phyloP scores from a whole-genome alignment of 2,888 invertebrate species.

The Pteria penguin region DNA sequence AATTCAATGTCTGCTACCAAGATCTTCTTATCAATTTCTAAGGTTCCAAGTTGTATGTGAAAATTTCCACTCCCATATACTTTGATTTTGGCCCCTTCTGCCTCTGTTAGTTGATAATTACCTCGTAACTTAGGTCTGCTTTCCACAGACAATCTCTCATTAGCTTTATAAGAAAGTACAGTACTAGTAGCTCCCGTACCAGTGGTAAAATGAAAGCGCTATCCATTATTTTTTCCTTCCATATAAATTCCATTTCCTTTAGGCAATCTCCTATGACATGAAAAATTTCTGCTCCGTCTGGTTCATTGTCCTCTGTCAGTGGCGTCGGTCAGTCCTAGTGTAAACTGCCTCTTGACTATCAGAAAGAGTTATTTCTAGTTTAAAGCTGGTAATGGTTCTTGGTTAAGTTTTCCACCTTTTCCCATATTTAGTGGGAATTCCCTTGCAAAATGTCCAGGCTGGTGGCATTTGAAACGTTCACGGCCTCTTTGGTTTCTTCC shows the following conservation, averaged over 20 bases:
- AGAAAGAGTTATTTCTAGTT: conserved; percentile 17
- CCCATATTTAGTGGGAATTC: conserved; percentile 5
- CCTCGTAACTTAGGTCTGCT: conserved; percentile 11
- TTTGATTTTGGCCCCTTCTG: conserved; percentile 5
- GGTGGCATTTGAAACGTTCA: not conserved
- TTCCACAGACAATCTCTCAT: conserved; percentile 7
- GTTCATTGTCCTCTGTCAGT: not conserved
- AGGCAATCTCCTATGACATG: not conserved
- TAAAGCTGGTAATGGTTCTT: conserved; percentile 2
- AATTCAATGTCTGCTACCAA: conserved; percentile 30
- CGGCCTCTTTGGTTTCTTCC: not conserved
- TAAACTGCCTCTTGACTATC: conserved; percentile 14
- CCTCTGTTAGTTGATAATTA: conserved; percentile 14
- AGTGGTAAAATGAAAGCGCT: not conserved
- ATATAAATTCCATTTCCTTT: conserved; percentile 18
- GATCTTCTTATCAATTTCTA: not conserved
- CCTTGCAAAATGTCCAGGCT: conserved; percentile 8
- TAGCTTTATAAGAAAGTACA: conserved; percentile 6
- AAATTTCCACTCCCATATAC: conserved; percentile 15
- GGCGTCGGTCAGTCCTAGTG: not conserved
- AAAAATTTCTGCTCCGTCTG: too few species aligned
- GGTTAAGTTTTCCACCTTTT: not conserved
- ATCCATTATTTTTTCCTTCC: conserved; percentile 16
- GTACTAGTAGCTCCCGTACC: conserved; percentile 30
- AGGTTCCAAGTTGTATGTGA: conserved; percentile 10